A percentile compares a stretch with the other conserved stretches of the same genome.
Evolutionary conservation across 2,113 vertebrate genomes (phyloP).

Genomic region (Cyanistes caeruleus): DNA sequence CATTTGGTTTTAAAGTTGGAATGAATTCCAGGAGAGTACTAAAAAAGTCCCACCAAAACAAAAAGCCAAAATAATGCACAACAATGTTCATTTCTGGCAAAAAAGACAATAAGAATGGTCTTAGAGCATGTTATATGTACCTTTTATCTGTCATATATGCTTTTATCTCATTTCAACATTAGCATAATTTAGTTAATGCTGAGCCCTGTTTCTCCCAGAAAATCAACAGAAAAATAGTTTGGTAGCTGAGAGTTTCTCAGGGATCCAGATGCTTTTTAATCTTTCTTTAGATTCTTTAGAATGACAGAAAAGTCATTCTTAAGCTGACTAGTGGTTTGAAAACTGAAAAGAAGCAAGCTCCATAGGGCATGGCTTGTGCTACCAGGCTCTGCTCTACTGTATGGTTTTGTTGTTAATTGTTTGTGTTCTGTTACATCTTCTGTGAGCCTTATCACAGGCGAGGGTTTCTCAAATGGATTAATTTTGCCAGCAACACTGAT

Average conservation of each 20-base stretch:
- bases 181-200: neutral
- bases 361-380: neutral
- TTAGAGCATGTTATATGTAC: neutral
- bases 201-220: neutral
- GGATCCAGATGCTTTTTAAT: neutral
- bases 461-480: neutral
- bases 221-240: neutral
- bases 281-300: neutral
- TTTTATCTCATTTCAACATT: neutral
- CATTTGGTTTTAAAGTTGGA: neutral
- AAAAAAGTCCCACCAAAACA: neutral
- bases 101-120: neutral
- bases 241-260: neutral
- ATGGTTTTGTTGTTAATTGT: slow-evolving; percentile 55
- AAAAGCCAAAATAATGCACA: neutral
- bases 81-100: neutral
- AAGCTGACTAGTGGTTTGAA: neutral
- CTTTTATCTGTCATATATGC: neutral
- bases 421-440: neutral
- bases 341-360: neutral
- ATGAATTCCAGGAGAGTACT: neutral
- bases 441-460: neutral
- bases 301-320: neutral
- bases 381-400: slow-evolving; percentile 6
- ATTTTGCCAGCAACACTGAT: neutral